A percentile compares a stretch with the other conserved stretches of the same genome.
These are phyloP conservation scores for Taeniopygia guttata DNA, from an alignment of 2,797 vertebrate genomes.

Conservation along the genomic window DNA sequence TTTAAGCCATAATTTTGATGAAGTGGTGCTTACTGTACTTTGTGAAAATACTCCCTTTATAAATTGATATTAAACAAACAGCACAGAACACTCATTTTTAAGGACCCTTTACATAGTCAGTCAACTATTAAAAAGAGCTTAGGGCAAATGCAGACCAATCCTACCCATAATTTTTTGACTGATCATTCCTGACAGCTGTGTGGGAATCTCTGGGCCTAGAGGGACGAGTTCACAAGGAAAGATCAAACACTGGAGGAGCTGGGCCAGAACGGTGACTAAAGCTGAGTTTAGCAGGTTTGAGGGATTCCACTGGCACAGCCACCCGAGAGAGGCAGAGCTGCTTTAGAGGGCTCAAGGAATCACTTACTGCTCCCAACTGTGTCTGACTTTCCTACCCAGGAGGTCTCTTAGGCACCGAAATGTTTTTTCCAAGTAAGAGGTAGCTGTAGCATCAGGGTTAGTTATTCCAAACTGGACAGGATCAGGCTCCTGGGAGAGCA, in stretches of 20 bases:
- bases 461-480: neutral
- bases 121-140: neutral
- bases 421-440: conserved; percentile 30
- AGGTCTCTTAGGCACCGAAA: conserved; percentile 3
- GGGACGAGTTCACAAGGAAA: neutral
- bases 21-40: neutral
- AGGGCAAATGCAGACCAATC: neutral
- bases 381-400: conserved; percentile 5
- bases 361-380: neutral
- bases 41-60: neutral
- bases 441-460: neutral
- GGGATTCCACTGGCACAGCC: neutral
- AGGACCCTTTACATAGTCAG: neutral
- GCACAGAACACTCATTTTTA: neutral
- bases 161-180: neutral
- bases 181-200: neutral
- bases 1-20: neutral
- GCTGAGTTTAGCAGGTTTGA: neutral
- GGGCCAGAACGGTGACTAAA: neutral
- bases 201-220: neutral
- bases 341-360: neutral
- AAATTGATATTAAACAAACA: neutral
- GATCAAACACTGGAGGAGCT: neutral
- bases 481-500: neutral
- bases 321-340: neutral